Percentiles rank a stretch among this genome's conserved stretches.
Conservation (phyloP, 2,113 vertebrate genomes). For the Oryzias javanicus region DNA sequence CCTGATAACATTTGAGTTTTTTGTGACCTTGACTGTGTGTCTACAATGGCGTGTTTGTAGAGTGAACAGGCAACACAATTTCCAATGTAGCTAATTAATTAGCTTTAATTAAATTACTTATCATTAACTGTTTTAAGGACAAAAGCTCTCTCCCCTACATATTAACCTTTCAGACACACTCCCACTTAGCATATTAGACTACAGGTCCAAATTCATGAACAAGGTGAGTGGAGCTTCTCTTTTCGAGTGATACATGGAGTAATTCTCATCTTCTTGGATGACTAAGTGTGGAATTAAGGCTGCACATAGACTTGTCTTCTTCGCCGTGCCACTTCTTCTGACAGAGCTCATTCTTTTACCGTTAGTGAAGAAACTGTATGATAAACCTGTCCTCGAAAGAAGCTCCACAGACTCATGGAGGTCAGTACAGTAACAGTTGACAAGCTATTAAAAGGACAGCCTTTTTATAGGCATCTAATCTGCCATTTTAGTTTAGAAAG, state of each 20-base stretch:
- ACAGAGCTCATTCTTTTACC: constrained; percentile 70
- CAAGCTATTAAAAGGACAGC: constrained; percentile 32
- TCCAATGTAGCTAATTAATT: constrained; percentile 95
- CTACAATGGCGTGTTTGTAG: not conserved
- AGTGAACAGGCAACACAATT: constrained; percentile 70
- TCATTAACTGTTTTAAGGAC: constrained; percentile 81
- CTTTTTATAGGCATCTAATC: constrained; percentile 39
- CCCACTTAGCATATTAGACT: constrained; percentile 77
- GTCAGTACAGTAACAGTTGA: constrained; percentile 36
- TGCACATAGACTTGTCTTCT: constrained; percentile 59
- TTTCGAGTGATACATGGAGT: constrained; percentile 72
- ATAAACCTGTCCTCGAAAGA: constrained; percentile 64
- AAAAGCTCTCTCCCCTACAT: constrained; percentile 82
- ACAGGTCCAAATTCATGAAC: constrained; percentile 61
- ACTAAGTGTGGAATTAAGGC: constrained; percentile 68
- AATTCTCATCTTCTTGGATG: constrained; percentile 61
- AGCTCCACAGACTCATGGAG: constrained; percentile 52
- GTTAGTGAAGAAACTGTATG: constrained; percentile 55
- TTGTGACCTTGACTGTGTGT: constrained; percentile 1
- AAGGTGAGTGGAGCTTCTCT: constrained; percentile 61
- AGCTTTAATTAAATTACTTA: constrained; percentile 87
- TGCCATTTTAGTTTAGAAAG: constrained; percentile 37
- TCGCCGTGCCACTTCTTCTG: constrained; percentile 59
- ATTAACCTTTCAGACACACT: constrained; percentile 80
- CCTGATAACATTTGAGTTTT: constrained; percentile 29